These are phyloP conservation scores for Oxyteleia sp. DNA, from an alignment of 2,888 invertebrate genomes.

Conservation along the genomic window DNA sequence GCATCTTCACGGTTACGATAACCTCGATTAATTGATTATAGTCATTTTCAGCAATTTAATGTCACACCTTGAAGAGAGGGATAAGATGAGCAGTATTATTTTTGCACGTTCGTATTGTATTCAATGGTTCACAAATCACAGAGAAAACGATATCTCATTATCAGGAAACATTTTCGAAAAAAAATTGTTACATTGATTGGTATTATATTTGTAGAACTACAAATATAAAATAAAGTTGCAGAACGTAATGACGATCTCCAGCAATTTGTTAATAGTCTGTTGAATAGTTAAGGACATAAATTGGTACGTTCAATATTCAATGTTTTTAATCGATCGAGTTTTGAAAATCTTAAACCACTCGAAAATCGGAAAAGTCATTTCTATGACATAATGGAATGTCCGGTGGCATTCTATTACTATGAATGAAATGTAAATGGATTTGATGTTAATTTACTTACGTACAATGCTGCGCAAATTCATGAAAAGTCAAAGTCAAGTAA, in stretches of 20 bases:
- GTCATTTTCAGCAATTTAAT: constrained; percentile 44
- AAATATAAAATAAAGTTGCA: too few relatives aligned
- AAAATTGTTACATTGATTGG: too few relatives aligned
- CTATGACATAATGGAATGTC: constrained; percentile 25
- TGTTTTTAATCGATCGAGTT: background rate
- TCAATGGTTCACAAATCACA: constrained; percentile 5
- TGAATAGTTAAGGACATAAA: too few relatives aligned
- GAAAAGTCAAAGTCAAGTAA: constrained; percentile 60
- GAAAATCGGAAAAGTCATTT: constrained; percentile 34
- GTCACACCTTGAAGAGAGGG: constrained; percentile 54
- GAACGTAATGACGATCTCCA: too few relatives aligned
- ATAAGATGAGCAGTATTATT: constrained; percentile 9
- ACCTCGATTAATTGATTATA: constrained; percentile 49
- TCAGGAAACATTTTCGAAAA: too few relatives aligned
- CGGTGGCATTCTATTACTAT: constrained; percentile 46
- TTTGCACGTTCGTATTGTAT: background rate
- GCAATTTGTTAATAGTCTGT: too few relatives aligned
- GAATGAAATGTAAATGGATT: constrained; percentile 55
- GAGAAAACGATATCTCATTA: background rate
- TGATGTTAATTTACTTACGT: constrained; percentile 52
- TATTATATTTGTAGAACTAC: too few relatives aligned
- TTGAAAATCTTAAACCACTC: background rate
- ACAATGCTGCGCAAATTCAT: constrained; percentile 53
- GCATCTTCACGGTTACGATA: constrained; percentile 43
- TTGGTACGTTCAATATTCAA: too few relatives aligned